Evolutionary conservation across 2,888 invertebrate species (phyloP), one percentile per base, ranked within the genome.

Genomic region (Gymnoscelis rufifasciata): DNA sequence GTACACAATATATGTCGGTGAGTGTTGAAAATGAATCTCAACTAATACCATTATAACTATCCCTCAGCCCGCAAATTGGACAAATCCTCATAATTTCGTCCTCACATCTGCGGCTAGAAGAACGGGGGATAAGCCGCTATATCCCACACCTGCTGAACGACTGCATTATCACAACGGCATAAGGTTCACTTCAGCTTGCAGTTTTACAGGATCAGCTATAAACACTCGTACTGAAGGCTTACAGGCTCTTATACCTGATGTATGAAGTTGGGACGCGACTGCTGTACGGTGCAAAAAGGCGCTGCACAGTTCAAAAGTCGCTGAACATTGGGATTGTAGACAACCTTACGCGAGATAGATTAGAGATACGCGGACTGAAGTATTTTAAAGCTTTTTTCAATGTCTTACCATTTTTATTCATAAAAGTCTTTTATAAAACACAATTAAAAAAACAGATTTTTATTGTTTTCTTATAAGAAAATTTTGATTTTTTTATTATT

Each of bases 161-260:
- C 58, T 53, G 51, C 60, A 69, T 68, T 73, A 72, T 52, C 11
- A 44, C 56, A 38, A 67, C 44, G 59, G 51, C 54, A 64, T 62
- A 79, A 68, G 67, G 74, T 57, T 53, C 59, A 70, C 65, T 74
- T 75, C 71, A 38, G 50, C 52, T 54, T 49, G 54, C 33, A 54
- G 54, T 56, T 56, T 57, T 64, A 60, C 57, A 72, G 79, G 78
- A 76, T 68, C 73, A 73, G 76, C 76, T 71, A 84, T 87, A 87
- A 86, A 86, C 83, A 83, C 83, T 83, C 78, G 78, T 87, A 83
- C 78, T 69, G 71, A 67, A 64, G 68, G 78, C 78, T 83, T 74
- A 77, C 71, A 68, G 64, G 74, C 72, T 78, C 75, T 77, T 71
- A 68, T 65, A 64, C 52, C 71, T 83, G 83, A 84, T 78, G 69